Evolutionary conservation across 2,797 vertebrate genomes (phyloP), one percentile per base, ranked within the genome.

Genomic region (Tauraco hartlaubi): DNA sequence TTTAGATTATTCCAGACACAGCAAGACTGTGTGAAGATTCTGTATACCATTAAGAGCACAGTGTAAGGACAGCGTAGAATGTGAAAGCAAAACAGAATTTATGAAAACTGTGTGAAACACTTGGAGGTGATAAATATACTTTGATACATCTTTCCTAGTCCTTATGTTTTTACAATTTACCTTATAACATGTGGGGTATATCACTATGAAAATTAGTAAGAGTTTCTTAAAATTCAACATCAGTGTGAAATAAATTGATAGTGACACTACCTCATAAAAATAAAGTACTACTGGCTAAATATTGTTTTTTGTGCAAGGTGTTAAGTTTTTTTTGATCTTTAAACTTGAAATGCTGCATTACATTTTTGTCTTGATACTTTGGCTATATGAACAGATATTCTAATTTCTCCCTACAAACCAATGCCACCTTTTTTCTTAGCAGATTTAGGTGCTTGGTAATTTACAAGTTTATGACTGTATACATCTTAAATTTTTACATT

Each of bases 41-140:
- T 85, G 33, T 58, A 11, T 48, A 33, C 58, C 54, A 68, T 91
- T 61, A 88, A 95, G n/a, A 90, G 46, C 21, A 22, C 23, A 23
- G 69, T 31, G 61, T 68, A 81, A 81, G 39, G 29, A 46, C 58
- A 88, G 63, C 3, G 2, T 52, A 48, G 79, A 94, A 90, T 74
- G 37, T 75, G 91, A 83, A 94, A 85, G 26, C 44, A 77, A 85
- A 91, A 9, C 35, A 92, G 35, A 74, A 48, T 90, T 93, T 84
- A 62, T 75, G 23, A 72, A 75, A 84, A 83, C 6, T 39, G 29
- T 14, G 22, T 37, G 31, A 90, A 92, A 71, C 64, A 46, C 35
- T 39, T 46, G 44, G 37, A 63, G 26, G n/a, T 74, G 22, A 85
- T 77, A 94, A 94, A 76, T 85, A 33, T 15, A 35, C 25, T 88